Percentiles rank a stretch among this genome's conserved stretches.
phyloP scores from a whole-genome alignment of 2,113 vertebrate genomes.

The Camarhynchus parvulus region DNA sequence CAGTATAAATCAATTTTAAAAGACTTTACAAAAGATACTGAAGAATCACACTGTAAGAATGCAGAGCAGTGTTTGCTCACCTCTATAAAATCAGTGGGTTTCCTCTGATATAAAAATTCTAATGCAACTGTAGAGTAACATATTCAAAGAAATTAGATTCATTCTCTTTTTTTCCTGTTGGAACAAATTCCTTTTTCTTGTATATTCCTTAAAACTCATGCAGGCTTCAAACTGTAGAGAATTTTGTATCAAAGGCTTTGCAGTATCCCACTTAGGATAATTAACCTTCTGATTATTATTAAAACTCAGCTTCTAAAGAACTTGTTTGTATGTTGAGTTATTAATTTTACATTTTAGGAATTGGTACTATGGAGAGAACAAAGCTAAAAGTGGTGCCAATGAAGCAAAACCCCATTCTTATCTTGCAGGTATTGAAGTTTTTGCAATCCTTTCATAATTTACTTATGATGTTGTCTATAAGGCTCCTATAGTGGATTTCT shows the following conservation, averaged over 20 bases:
- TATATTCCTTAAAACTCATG: not conserved
- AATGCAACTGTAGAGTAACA: too few species aligned
- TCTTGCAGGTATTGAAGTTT: slow-evolving; percentile 35
- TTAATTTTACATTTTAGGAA: slow-evolving; percentile 50
- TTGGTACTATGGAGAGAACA: not conserved
- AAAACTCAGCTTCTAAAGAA: not conserved
- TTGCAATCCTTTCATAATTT: not conserved
- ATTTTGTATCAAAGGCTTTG: not conserved
- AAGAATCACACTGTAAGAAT: not conserved
- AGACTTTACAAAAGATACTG: not conserved
- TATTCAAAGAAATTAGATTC: too few species aligned
- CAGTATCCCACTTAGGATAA: not conserved
- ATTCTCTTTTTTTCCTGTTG: not conserved
- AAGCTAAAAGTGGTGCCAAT: not conserved
- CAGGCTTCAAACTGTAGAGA: not conserved
- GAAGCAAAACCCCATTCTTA: slow-evolving; percentile 28
- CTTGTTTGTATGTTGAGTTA: not conserved
- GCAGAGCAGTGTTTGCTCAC: not conserved
- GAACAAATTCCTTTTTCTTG: not conserved
- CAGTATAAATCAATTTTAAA: not conserved
- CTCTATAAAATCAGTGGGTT: not conserved
- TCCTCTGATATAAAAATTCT: too few species aligned
- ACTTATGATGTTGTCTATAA: not conserved
- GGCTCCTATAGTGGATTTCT: not conserved
- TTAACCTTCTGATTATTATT: not conserved